Base-by-base conservation (phyloP, 37 sponge, comb jelly and placozoan genomes). In the Hexactinellida sp. region DNA sequence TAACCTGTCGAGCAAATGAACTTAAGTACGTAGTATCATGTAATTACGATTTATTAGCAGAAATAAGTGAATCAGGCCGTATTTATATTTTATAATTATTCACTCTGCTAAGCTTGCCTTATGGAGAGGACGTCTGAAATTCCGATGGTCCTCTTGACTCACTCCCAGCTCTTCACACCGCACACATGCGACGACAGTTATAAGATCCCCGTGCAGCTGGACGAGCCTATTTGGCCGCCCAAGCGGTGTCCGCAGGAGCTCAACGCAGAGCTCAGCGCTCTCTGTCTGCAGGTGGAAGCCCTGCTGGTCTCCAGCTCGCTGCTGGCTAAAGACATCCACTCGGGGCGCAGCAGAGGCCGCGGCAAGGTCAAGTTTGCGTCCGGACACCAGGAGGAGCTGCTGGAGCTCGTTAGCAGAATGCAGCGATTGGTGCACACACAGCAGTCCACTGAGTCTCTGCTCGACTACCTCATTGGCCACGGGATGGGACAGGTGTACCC, bases 261-360 rank as follows among this genome's bases (percentile, higher is more conserved):
- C 21, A 89, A 92, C n/a, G 63, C 84, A 51, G 90, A 91, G 37
- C 84, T 93, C 38, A 85, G 88, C 83, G 85, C 90, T 19, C 87
- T 87, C 35, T 93, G 94, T 39, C 36, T 91, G 36, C 89, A 90
- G 47, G 87, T 93, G 84, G 94, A 93, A 54, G 82, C 87, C n/a
- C 54, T 90, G 16, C 76, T 91, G 23, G 1, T 76, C 0, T 89
- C 89, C 0, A 82, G 37, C 36, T 41, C 54, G 21, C 83, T 82
- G 35, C 83, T 34, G 23, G 36, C 34, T 0, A 36, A 13, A 32
- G 36, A 82, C 35, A 71, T 3, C 5, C 82, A 23, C 9, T 3
- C 82, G 19, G 35, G 35, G n/a, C n/a, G n/a, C n/a, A n/a, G n/a
- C 24, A 71, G 35, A 71, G 35, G 35, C 82, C 7, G 47, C 47